phyloP scores from a whole-genome alignment of 2,797 vertebrate species.

The Protosalanx chinensis region DNA sequence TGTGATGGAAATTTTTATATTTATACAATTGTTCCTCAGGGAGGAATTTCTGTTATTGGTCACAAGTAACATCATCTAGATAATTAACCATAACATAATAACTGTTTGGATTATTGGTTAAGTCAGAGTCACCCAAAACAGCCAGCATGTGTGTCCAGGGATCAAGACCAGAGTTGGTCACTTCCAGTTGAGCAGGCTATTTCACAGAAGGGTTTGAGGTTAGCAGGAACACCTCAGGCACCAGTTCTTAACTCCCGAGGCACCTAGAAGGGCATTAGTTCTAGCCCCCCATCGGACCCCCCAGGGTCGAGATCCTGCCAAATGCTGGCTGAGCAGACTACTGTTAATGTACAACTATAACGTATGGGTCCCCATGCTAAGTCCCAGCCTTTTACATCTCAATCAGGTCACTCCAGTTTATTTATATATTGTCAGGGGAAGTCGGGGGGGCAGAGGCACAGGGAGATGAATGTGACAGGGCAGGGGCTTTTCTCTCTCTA shows the following conservation, averaged over 20 bases:
- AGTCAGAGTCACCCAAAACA: neutral
- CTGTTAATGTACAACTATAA: slow-evolving; percentile 72
- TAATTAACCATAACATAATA: no score
- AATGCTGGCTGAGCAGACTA: slow-evolving; percentile 64
- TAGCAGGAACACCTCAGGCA: no score
- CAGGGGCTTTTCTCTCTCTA: slow-evolving; percentile 54
- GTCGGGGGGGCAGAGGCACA: slow-evolving; percentile 28
- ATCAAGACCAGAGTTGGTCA: slow-evolving; percentile 61
- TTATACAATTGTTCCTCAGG: no score
- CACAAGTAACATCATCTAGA: no score
- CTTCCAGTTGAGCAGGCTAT: slow-evolving; percentile 69
- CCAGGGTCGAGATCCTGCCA: slow-evolving; percentile 54
- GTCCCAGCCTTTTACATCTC: slow-evolving; percentile 76
- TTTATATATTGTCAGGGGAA: slow-evolving; percentile 73
- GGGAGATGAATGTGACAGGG: slow-evolving; percentile 67
- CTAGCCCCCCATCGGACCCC: slow-evolving; percentile 51
- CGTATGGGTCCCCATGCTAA: slow-evolving; percentile 71
- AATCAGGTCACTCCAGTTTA: slow-evolving; percentile 78
- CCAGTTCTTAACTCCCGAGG: no score
- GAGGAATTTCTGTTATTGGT: no score
- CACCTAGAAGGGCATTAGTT: slow-evolving; percentile 57
- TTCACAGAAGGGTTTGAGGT: slow-evolving; percentile 41
- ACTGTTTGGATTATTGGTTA: no score
- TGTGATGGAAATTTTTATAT: no score
- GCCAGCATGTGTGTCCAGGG: neutral